Percentiles rank a stretch among this genome's conserved stretches.
phyloP scores from a whole-genome alignment of 2,888 invertebrate genomes.

The Mesopsocus fuscifrons region DNA sequence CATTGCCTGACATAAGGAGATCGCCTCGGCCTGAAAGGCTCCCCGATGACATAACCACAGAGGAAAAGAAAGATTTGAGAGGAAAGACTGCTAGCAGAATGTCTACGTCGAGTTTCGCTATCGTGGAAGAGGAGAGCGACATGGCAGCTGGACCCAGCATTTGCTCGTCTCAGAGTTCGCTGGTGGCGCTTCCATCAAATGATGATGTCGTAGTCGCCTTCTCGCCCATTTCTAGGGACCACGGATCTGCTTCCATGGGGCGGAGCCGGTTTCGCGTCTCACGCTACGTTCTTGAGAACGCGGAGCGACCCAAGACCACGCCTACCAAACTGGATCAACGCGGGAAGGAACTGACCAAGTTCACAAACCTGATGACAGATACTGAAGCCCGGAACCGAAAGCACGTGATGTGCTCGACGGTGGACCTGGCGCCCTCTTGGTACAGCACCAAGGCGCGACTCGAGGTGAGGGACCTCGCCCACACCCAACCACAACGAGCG shows the following conservation, averaged over 20 bases:
- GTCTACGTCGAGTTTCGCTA: constrained; percentile 19
- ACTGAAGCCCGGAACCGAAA: constrained; percentile 13
- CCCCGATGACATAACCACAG: constrained; percentile 10
- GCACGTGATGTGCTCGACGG: constrained; percentile 11
- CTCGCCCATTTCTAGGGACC: constrained; percentile 18
- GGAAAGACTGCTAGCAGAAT: constrained; percentile 15
- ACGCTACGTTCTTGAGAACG: constrained; percentile 22
- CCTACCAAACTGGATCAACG: constrained; percentile 24
- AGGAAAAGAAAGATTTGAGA: constrained; percentile 12
- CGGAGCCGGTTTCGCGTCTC: constrained; percentile 22
- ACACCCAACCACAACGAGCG: constrained; percentile 11
- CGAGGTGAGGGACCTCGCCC: background rate
- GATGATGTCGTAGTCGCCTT: constrained; percentile 19
- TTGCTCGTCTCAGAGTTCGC: constrained; percentile 16
- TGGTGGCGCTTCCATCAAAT: constrained; percentile 18
- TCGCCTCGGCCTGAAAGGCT: background rate
- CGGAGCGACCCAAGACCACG: constrained; percentile 24
- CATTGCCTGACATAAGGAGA: constrained; percentile 1
- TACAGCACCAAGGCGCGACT: background rate
- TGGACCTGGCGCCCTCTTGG: background rate
- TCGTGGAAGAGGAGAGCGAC: constrained; percentile 20
- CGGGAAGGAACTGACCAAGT: constrained; percentile 19
- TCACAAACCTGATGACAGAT: constrained; percentile 20
- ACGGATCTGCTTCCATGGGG: constrained; percentile 15
- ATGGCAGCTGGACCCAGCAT: constrained; percentile 14